A percentile compares a stretch with the other conserved stretches of the same genome.
Evolutionary conservation across 2,888 invertebrate genomes (phyloP).

Genomic region (Aphodius sticticus): DNA sequence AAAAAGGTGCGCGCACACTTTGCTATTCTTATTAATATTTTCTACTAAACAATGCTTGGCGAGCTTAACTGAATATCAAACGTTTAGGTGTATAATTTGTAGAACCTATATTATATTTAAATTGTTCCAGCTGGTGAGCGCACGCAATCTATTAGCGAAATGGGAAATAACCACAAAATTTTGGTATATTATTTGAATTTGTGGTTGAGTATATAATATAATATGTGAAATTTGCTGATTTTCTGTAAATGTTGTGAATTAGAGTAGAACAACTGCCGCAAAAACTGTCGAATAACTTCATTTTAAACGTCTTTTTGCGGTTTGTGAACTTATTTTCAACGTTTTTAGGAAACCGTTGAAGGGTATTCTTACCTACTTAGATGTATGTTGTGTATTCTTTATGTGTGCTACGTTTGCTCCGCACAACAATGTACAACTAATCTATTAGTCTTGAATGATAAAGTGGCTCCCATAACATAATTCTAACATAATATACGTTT

Average conservation of each 20-base stretch:
- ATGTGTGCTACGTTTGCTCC: too few relatives aligned
- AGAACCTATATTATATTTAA: neutral
- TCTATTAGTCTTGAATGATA: too few relatives aligned
- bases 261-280: neutral
- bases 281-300: neutral
- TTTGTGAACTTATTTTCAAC: neutral
- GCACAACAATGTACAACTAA: too few relatives aligned
- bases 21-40: neutral
- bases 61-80: neutral
- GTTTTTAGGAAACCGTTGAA: neutral
- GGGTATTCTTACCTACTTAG: neutral
- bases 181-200: neutral
- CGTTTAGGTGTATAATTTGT: neutral
- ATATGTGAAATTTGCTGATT: neutral
- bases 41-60: neutral
- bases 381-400: too few relatives aligned
- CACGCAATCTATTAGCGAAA: neutral
- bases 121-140: neutral
- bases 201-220: neutral
- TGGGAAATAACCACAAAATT: neutral
- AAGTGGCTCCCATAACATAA: too few relatives aligned
- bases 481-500: too few relatives aligned
- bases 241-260: neutral
- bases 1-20: neutral
- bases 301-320: neutral